Percentiles rank a stretch among this genome's conserved stretches.
phyloP scores from a whole-genome alignment of 2,797 vertebrate species.

The Potorous gilbertii region DNA sequence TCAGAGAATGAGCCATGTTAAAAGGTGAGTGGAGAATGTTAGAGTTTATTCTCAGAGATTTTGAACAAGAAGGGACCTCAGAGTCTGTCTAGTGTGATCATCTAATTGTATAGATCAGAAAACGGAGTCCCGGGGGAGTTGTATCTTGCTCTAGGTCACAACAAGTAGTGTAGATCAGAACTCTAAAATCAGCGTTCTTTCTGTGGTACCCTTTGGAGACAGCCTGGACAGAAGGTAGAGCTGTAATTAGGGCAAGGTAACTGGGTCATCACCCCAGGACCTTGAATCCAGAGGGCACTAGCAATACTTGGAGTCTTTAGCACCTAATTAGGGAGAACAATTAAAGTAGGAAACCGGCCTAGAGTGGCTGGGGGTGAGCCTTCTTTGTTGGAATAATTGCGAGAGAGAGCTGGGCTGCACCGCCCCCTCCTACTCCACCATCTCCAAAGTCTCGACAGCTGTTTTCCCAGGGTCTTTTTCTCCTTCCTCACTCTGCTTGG shows the following conservation, averaged over 20 bases:
- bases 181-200: neutral
- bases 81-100: neutral
- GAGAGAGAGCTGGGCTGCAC: neutral
- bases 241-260: neutral
- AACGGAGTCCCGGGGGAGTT: neutral
- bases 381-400: neutral
- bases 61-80: neutral
- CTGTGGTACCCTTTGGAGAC: neutral
- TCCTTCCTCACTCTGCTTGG: neutral
- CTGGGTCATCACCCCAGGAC: neutral
- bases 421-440: neutral
- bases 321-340: neutral
- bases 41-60: neutral
- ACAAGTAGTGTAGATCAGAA: neutral
- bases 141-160: neutral
- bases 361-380: neutral
- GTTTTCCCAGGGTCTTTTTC: neutral
- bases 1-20: neutral
- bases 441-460: neutral
- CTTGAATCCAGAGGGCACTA: neutral
- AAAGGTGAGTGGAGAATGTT: neutral
- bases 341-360: neutral
- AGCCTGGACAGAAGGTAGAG: neutral
- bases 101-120: neutral
- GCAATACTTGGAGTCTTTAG: neutral